Conservation (phyloP, 2,113 vertebrate species). For the Pristiophorus japonicus region DNA sequence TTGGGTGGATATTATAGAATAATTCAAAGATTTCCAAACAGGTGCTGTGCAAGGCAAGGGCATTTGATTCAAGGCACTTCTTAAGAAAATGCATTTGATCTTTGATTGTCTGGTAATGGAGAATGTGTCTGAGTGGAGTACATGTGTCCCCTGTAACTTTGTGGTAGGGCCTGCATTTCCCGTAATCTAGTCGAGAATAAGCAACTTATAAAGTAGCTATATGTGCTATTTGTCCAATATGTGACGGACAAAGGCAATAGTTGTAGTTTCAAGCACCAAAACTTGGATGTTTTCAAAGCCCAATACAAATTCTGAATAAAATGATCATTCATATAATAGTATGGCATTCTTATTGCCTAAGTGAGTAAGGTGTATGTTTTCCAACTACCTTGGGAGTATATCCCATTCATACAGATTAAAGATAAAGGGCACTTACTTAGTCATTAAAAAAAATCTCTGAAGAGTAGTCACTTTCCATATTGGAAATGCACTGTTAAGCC, state of each 20-base stretch:
- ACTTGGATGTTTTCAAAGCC: neutral
- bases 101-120: neutral
- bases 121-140: neutral
- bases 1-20: neutral
- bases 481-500: too few species aligned
- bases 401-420: neutral
- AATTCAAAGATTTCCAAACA: too few species aligned
- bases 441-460: neutral
- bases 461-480: neutral
- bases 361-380: neutral
- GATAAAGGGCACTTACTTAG: too few species aligned
- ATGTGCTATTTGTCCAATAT: too few species aligned
- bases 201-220: neutral
- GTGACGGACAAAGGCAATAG: neutral
- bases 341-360: neutral
- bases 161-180: neutral
- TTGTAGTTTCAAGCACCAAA: neutral
- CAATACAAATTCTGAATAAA: neutral
- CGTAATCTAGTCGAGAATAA: neutral
- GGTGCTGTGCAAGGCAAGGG: neutral
- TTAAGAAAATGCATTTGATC: neutral
- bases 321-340: neutral
- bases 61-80: neutral
- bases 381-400: neutral
- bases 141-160: neutral